These are phyloP conservation scores for Drosophila littoralis DNA, from an alignment of 1,140 invertebrate species.

Conservation along the genomic window DNA sequence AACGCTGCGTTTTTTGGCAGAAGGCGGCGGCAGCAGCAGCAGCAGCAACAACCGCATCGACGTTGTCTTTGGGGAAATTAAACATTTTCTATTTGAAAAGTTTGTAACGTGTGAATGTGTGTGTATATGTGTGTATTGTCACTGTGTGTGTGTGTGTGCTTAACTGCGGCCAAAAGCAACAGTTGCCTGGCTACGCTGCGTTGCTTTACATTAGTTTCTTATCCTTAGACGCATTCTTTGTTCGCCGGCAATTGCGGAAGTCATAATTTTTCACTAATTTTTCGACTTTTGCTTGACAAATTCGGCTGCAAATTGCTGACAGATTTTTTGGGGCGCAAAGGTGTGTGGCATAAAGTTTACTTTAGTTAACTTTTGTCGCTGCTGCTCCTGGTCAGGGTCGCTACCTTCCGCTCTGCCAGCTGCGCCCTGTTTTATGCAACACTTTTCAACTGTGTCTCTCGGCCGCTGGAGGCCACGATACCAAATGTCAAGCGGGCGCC, in stretches of 20 bases:
- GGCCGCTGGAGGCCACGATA: slow-evolving; percentile 20
- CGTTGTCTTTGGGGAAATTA: slow-evolving; percentile 83
- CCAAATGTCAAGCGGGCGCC: slow-evolving; percentile 37
- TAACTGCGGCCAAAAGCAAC: slow-evolving; percentile 57
- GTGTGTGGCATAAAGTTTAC: slow-evolving; percentile 18
- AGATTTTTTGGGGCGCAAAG: slow-evolving; percentile 26
- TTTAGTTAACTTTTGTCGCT: neutral
- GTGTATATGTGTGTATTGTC: slow-evolving; percentile 3
- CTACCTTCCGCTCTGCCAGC: neutral
- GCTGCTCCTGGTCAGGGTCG: slow-evolving; percentile 10
- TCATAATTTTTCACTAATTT: slow-evolving; percentile 78
- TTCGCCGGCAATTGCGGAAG: slow-evolving; percentile 68
- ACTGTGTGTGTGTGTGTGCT: neutral
- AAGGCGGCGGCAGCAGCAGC: slow-evolving; percentile 6
- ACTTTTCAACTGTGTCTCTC: slow-evolving; percentile 5
- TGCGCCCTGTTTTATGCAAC: slow-evolving; percentile 36
- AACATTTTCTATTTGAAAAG: slow-evolving; percentile 84
- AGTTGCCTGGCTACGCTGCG: slow-evolving; percentile 60
- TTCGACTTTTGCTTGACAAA: slow-evolving; percentile 61
- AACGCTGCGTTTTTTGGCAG: slow-evolving; percentile 64
- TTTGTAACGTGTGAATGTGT: slow-evolving; percentile 46
- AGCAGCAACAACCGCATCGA: slow-evolving; percentile 56
- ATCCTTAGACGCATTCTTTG: slow-evolving; percentile 46
- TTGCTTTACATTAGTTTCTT: slow-evolving; percentile 45
- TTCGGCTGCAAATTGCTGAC: slow-evolving; percentile 67